Evolutionary conservation across 1,140 invertebrate species (phyloP).

Genomic region (Prorops nasuta): DNA sequence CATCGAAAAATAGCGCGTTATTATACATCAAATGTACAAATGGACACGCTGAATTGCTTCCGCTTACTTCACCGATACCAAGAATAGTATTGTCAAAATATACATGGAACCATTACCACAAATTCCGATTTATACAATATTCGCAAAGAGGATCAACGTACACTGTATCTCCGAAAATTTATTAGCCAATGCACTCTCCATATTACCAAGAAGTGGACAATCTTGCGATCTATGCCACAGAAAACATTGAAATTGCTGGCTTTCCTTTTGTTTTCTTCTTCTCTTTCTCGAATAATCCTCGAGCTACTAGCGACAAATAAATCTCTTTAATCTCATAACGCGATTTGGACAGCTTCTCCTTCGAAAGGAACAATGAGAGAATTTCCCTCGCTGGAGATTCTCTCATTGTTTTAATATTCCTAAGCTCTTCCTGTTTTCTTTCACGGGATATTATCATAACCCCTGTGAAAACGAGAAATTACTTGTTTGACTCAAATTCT

Average conservation of each 20-base stretch:
- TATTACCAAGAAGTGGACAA: too few relatives aligned
- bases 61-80: slow-evolving; percentile 19
- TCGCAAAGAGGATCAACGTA: slow-evolving; percentile 27
- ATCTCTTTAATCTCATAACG: slow-evolving; percentile 19
- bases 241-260: too few relatives aligned
- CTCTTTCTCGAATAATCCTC: too few relatives aligned
- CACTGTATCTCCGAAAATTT: slow-evolving; percentile 25
- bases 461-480: too few relatives aligned
- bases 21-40: neutral
- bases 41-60: neutral
- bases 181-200: too few relatives aligned
- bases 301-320: slow-evolving; percentile 18
- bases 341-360: slow-evolving; percentile 20
- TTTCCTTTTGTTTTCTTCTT: too few relatives aligned
- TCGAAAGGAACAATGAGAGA: slow-evolving; percentile 6
- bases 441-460: too few relatives aligned
- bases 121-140: neutral
- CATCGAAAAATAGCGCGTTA: slow-evolving; percentile 3
- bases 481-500: too few relatives aligned
- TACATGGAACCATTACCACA: slow-evolving; percentile 32
- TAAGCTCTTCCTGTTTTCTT: too few relatives aligned
- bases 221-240: too few relatives aligned
- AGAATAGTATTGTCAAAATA: slow-evolving; percentile 48
- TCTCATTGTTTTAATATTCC: too few relatives aligned
- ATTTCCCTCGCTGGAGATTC: too few relatives aligned